These are phyloP conservation scores for Zelleria hepariella DNA, from an alignment of 2,888 invertebrate genomes.

Conservation along the genomic window DNA sequence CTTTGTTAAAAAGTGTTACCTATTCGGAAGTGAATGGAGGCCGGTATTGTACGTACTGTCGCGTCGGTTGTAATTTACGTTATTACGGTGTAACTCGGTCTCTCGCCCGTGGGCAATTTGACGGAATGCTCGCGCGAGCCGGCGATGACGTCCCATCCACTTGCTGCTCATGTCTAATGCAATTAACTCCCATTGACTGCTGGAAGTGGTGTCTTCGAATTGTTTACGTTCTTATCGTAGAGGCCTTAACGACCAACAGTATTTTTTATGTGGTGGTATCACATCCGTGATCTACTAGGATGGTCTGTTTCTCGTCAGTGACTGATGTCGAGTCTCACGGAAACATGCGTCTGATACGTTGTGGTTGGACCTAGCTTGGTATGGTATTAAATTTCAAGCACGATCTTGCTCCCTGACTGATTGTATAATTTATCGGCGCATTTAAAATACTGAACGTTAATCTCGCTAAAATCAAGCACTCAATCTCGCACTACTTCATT, in stretches of 20 bases:
- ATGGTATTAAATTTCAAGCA: neutral
- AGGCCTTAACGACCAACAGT: no score
- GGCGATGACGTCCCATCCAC: constrained; percentile 30
- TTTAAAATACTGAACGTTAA: neutral
- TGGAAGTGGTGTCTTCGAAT: constrained; percentile 14
- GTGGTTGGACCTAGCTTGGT: neutral
- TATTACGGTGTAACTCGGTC: constrained; percentile 24
- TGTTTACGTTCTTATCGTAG: constrained; percentile 29
- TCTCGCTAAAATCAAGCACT: neutral
- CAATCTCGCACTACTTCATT: no score
- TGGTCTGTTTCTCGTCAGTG: neutral
- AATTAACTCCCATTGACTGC: constrained; percentile 52
- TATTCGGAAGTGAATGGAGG: constrained; percentile 33
- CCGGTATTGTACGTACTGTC: constrained; percentile 40
- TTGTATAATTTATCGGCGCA: no score
- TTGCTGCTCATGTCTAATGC: constrained; percentile 30
- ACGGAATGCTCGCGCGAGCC: constrained; percentile 8
- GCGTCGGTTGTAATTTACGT: constrained; percentile 44
- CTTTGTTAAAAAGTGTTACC: constrained; percentile 12
- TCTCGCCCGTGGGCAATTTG: constrained; percentile 14
- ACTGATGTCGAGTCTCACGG: neutral
- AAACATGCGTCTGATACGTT: neutral
- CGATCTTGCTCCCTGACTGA: neutral
- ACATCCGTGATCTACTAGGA: neutral
- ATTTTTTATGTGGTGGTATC: no score